A percentile compares a stretch with the other conserved stretches of the same genome.
Evolutionary conservation across 2,888 invertebrate species (phyloP).

Genomic region (Papilio gigon): DNA sequence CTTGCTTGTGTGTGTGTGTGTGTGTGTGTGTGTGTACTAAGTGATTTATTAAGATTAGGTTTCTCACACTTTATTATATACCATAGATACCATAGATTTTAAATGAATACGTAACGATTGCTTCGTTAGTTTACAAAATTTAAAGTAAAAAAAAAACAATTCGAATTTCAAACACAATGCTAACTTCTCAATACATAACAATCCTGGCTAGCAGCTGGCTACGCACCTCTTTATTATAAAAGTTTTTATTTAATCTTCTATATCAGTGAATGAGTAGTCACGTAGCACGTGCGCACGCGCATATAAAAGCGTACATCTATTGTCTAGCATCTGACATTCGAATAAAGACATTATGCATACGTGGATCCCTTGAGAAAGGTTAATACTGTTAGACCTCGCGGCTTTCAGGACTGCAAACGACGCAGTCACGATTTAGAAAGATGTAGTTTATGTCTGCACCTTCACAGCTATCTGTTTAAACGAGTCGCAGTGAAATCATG

Average conservation of each 20-base stretch:
- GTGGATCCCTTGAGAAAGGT: constrained; percentile 65
- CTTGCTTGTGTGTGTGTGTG: no score
- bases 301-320: constrained; percentile 16
- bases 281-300: constrained; percentile 7
- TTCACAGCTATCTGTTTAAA: constrained; percentile 47
- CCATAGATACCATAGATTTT: neutral
- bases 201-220: neutral
- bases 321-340: constrained; percentile 55
- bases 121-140: no score
- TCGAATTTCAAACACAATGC: neutral
- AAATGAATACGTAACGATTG: no score
- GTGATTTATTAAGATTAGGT: neutral
- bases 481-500: constrained; percentile 66
- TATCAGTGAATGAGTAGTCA: constrained; percentile 1
- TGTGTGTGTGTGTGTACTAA: no score
- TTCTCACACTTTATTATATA: neutral
- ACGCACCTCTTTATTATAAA: neutral
- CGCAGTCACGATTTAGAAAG: constrained; percentile 62
- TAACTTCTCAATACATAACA: neutral
- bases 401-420: constrained; percentile 50
- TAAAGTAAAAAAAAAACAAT: no score
- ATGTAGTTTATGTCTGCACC: constrained; percentile 42
- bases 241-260: neutral
- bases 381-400: constrained; percentile 54
- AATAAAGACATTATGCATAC: constrained; percentile 54